A percentile compares a stretch with the other conserved stretches of the same genome.
Evolutionary conservation across 2,797 vertebrate genomes (phyloP).

Genomic region (Hypotaenidia okinawae): DNA sequence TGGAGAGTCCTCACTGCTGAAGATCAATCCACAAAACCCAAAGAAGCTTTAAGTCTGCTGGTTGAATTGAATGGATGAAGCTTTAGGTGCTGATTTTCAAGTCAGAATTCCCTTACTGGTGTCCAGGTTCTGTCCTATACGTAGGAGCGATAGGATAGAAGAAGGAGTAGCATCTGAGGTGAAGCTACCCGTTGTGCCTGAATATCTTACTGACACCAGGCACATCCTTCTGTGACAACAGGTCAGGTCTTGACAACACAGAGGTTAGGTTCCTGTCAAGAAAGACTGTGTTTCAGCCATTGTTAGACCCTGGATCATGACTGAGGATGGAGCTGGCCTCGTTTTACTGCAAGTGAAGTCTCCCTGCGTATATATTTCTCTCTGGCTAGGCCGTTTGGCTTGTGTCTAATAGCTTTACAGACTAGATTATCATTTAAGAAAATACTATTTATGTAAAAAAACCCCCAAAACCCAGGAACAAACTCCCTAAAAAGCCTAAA

Average conservation of each 20-base stretch:
- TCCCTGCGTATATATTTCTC: not conserved
- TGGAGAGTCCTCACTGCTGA: not conserved
- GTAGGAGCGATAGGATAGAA: not conserved
- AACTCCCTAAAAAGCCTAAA: not conserved
- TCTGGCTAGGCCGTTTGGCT: not conserved
- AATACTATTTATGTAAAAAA: too few relatives aligned
- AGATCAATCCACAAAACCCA: not conserved
- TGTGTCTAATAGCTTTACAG: too few relatives aligned
- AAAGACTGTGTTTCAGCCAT: not conserved
- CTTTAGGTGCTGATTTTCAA: not conserved
- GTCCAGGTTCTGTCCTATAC: not conserved
- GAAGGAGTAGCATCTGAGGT: not conserved
- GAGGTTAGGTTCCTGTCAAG: not conserved
- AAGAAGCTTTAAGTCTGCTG: not conserved
- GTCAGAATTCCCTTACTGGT: not conserved
- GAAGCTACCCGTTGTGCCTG: not conserved
- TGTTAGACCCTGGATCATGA: not conserved
- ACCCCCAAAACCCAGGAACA: not conserved
- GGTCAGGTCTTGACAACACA: fast-evolving
- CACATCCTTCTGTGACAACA: not conserved
- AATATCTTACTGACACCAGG: not conserved
- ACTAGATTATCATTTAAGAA: too few relatives aligned
- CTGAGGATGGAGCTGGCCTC: not conserved
- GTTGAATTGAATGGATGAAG: too few relatives aligned
- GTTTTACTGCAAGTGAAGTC: not conserved